Evolutionary conservation across 2,888 invertebrate species (phyloP), one percentile per base, ranked within the genome.

Genomic region (Hyposoter didymator): DNA sequence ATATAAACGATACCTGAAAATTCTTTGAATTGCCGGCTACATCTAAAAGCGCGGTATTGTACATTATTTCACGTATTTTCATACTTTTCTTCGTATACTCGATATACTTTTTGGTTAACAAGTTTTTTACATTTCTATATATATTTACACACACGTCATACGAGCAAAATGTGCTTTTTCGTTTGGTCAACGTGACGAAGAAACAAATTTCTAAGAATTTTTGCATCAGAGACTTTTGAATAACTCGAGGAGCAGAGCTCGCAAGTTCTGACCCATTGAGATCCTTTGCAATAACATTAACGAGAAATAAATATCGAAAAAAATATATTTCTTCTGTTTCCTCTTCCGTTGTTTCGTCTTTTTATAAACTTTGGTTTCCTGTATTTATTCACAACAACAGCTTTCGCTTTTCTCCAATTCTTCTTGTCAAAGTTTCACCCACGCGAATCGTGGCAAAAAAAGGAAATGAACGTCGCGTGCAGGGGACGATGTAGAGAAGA

Each of bases 221-320:
- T 70, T 79, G 70, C 43, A 55, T 76, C 66, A 72, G 35, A 17
- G 70, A 10, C 39, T 32, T 75, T n/a, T 7, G 7, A n/a, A 78
- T 32, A 55, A 32, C 59, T 32, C 52, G 62, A 39, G 67, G 39
- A n/a, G 64, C 45, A 59, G 59, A 62, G 22, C 43, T 67, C 28
- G 39, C 67, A 62, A 39, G 52, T 45, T 82, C 55, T n/a, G 1
- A 49, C 73, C 67, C 62, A 62, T 72, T 59, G 43, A 73, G 39
- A 67, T 62, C 49, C 49, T 73, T 22, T 43, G 32, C 45, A 28
- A 47, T 72, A 59, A 67, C 22, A 55, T 45, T 82, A 66, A 64
- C 52, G 78, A 83, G 83, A 83, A 86, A 86, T 86, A 83, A 86
- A 86, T 86, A 86, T 81, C 64, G 73, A 74, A 81, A 81, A 19